Evolutionary conservation across 2,797 vertebrate species (phyloP).

Genomic region (Tarsius wallacei): DNA sequence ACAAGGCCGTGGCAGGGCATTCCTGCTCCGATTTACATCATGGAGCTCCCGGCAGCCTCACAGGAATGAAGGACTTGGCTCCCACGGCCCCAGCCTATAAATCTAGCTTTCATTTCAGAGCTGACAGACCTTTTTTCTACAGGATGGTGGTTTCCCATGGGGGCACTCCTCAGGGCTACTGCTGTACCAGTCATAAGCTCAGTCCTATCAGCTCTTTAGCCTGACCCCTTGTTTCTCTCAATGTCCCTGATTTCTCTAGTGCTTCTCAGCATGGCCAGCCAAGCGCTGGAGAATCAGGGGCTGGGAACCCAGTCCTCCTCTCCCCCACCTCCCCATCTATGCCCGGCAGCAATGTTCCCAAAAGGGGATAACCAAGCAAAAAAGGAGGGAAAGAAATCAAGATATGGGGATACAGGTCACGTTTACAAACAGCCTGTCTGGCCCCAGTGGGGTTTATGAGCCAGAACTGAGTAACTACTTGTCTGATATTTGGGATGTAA

Average conservation of each 20-base stretch:
- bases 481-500: conserved; percentile 3
- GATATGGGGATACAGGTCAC: neutral
- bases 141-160: neutral
- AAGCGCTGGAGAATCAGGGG: neutral
- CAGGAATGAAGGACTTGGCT: neutral
- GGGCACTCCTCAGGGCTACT: neutral
- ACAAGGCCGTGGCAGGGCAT: neutral
- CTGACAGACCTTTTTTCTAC: neutral
- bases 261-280: neutral
- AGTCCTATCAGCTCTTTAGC: neutral
- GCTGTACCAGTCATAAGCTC: neutral
- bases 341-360: neutral
- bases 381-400: neutral
- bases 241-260: neutral
- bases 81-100: neutral
- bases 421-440: neutral
- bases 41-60: neutral
- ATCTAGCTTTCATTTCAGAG: conserved; percentile 6
- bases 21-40: neutral
- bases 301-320: neutral
- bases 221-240: neutral
- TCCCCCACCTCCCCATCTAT: neutral
- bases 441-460: neutral
- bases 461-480: neutral
- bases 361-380: neutral